Percentiles rank a stretch among this genome's conserved stretches.
These are phyloP conservation scores for Catharus minimus DNA, from an alignment of 2,113 vertebrate species.

Conservation along the genomic window DNA sequence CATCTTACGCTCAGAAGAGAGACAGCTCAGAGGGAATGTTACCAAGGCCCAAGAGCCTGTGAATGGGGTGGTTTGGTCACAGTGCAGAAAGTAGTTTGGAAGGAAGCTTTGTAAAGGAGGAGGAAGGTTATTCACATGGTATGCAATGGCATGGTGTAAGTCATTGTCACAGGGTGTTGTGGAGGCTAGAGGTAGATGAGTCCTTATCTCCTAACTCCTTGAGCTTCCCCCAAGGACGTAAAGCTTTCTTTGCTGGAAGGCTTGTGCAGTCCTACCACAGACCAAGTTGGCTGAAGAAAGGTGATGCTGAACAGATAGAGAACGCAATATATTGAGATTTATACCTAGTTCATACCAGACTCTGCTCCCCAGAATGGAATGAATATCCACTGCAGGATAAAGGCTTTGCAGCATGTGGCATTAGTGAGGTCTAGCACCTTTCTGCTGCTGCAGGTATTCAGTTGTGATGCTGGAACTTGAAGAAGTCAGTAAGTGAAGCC, in stretches of 20 bases:
- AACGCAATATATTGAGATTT: not conserved
- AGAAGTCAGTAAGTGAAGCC: not conserved
- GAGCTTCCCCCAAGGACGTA: not conserved
- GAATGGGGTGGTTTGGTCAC: not conserved
- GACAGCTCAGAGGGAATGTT: not conserved
- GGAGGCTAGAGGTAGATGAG: not conserved
- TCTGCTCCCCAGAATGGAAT: not conserved
- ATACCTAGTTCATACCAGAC: accelerated
- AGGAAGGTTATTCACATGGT: not conserved
- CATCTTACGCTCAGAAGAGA: not conserved
- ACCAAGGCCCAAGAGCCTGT: accelerated
- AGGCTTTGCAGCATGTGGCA: not conserved
- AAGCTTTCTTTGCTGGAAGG: not conserved
- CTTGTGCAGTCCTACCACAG: not conserved
- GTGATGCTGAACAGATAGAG: not conserved
- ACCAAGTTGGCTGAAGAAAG: not conserved
- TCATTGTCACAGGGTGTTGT: not conserved
- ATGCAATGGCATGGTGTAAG: not conserved
- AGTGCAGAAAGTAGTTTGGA: not conserved
- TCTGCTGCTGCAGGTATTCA: not conserved
- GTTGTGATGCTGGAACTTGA: not conserved
- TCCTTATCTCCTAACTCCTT: not conserved
- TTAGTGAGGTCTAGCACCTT: not conserved
- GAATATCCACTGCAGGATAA: not conserved
- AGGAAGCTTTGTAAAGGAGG: not conserved